Conservation (phyloP, 92 coral and sea anemone genomes). For the Porites rus region DNA sequence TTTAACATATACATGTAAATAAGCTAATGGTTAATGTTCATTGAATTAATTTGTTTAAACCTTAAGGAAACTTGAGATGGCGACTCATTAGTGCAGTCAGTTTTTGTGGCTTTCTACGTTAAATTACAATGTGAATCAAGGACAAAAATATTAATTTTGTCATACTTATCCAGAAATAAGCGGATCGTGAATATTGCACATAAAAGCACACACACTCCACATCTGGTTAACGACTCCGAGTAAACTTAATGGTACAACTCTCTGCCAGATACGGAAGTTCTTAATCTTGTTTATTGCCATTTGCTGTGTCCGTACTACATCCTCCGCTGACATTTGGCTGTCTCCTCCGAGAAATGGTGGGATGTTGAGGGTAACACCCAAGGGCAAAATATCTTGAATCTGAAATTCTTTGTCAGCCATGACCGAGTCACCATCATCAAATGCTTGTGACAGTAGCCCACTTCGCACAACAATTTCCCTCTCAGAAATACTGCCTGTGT, state of each 20-base stretch:
- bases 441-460: slow-evolving; percentile 56
- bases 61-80: too few species aligned
- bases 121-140: too few species aligned
- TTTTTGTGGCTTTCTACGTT: too few species aligned
- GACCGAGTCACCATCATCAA: slow-evolving; percentile 55
- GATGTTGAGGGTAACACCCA: slow-evolving; percentile 58
- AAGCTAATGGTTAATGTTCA: too few species aligned
- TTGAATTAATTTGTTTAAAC: too few species aligned
- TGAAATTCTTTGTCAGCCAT: slow-evolving; percentile 72
- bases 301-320: slow-evolving; percentile 49
- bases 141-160: too few species aligned
- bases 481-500: slow-evolving; percentile 58
- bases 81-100: too few species aligned
- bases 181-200: slow-evolving; percentile 47
- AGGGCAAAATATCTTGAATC: slow-evolving; percentile 60
- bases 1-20: too few species aligned
- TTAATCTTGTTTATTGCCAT: slow-evolving; percentile 44
- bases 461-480: slow-evolving; percentile 67
- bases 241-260: slow-evolving; percentile 49
- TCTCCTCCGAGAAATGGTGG: slow-evolving; percentile 64
- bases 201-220: slow-evolving; percentile 55
- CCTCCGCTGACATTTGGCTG: slow-evolving; percentile 60
- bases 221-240: slow-evolving; percentile 43
- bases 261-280: slow-evolving; percentile 41
- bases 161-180: slow-evolving; percentile 17